Percentiles rank a stretch among this genome's conserved stretches.
Conservation (phyloP, 2,888 invertebrate species). For the Volucella inanis region DNA sequence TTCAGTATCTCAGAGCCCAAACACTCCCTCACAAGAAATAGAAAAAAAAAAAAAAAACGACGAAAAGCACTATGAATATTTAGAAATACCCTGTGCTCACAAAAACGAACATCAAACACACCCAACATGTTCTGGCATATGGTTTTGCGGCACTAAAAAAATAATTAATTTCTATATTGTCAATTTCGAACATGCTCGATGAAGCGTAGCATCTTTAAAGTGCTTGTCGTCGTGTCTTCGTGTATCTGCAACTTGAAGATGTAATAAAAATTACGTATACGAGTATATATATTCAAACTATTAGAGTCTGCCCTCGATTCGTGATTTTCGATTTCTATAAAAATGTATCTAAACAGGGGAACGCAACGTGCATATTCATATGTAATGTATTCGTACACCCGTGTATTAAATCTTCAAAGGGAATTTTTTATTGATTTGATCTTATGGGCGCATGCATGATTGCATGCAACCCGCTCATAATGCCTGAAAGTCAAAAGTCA, state of each 20-base stretch:
- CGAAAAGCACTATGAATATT: too few relatives aligned
- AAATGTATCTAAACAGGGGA: slow-evolving; percentile 19
- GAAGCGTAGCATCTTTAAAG: slow-evolving; percentile 37
- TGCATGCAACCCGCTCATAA: slow-evolving; percentile 61
- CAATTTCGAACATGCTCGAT: slow-evolving; percentile 45
- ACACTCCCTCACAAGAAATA: background rate
- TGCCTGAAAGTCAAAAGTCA: slow-evolving; percentile 52
- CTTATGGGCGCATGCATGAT: slow-evolving; percentile 56
- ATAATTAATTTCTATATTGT: slow-evolving; percentile 51
- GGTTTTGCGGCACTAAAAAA: slow-evolving; percentile 45
- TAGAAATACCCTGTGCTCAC: background rate
- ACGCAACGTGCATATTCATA: background rate
- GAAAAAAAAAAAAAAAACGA: background rate
- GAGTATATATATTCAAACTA: slow-evolving; percentile 19
- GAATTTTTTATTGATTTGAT: slow-evolving; percentile 22
- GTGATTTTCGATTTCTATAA: slow-evolving; percentile 17
- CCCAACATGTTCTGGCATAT: slow-evolving; percentile 35
- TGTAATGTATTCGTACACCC: too few relatives aligned
- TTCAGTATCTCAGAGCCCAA: background rate
- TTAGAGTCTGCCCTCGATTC: slow-evolving; percentile 25
- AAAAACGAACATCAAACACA: slow-evolving; percentile 1
- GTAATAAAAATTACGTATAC: slow-evolving; percentile 17
- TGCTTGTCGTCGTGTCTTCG: background rate
- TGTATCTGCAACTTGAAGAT: slow-evolving; percentile 35
- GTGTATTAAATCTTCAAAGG: slow-evolving; percentile 39